Conservation (phyloP, 2,113 vertebrate species). For the Microcebus murinus region DNA sequence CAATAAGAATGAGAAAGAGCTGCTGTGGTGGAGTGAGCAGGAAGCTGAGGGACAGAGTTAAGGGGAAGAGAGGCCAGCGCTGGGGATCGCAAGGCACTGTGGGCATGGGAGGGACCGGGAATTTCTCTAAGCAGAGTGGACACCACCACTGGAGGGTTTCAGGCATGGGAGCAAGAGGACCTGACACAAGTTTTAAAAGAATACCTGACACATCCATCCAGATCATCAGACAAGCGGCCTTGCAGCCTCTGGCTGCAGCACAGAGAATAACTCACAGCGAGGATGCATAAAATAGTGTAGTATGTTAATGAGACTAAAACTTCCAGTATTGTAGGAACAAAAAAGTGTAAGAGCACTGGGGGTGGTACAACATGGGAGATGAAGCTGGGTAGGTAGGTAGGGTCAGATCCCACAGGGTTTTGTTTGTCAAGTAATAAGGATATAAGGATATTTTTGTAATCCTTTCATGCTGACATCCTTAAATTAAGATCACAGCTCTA, state of each 20-base stretch:
- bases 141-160: neutral
- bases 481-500: neutral
- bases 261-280: neutral
- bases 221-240: no score
- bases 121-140: neutral
- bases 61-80: neutral
- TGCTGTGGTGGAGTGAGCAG: rapidly evolving
- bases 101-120: neutral
- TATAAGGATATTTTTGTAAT: neutral
- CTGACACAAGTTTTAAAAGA: neutral
- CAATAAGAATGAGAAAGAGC: neutral
- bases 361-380: neutral
- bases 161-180: neutral
- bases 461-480: neutral
- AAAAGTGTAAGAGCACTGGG: neutral
- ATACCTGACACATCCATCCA: no score
- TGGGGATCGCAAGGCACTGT: neutral
- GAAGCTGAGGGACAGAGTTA: neutral
- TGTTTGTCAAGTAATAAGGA: neutral
- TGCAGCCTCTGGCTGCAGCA: neutral
- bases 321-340: neutral
- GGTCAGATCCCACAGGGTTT: neutral
- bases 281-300: neutral
- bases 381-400: neutral
- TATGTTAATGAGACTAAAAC: neutral